Evolutionary conservation across 1,140 invertebrate species (phyloP).

Genomic region (Brachionus sp.): DNA sequence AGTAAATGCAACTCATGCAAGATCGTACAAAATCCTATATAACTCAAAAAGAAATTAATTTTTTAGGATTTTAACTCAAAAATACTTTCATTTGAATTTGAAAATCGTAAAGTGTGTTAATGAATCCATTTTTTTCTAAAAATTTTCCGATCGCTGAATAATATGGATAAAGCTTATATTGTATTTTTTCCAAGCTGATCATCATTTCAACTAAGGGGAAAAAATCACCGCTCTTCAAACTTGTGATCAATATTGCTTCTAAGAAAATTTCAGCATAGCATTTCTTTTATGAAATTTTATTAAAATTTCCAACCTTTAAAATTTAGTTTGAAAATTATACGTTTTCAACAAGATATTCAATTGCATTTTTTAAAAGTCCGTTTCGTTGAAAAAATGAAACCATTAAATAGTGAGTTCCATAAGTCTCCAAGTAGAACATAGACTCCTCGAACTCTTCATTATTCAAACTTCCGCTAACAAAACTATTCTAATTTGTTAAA

Average conservation of each 20-base stretch:
- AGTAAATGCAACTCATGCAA: conserved; percentile 56
- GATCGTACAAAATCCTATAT: conserved; percentile 57
- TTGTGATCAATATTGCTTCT: conserved; percentile 55
- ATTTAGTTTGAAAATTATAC: conserved; percentile 48
- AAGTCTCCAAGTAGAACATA: conserved; percentile 57
- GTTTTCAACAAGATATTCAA: conserved; percentile 56
- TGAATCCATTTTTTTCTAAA: conserved; percentile 53
- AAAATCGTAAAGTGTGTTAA: conserved; percentile 57
- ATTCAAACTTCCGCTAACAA: conserved; percentile 51
- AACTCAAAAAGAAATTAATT: not conserved
- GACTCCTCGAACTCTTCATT: conserved; percentile 50
- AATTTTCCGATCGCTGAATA: conserved; percentile 57
- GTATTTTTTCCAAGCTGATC: conserved; percentile 53
- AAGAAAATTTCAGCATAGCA: conserved; percentile 58
- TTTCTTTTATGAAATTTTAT: conserved; percentile 48
- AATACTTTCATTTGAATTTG: conserved; percentile 59
- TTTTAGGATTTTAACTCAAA: not conserved
- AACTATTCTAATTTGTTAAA: not conserved
- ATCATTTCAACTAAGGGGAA: conserved; percentile 55
- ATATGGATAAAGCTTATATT: conserved; percentile 55
- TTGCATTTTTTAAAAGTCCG: conserved; percentile 57
- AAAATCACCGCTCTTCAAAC: conserved; percentile 54
- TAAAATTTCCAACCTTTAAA: not conserved
- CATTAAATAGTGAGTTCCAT: conserved; percentile 54
- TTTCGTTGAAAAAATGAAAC: conserved; percentile 56